These are phyloP conservation scores for Rhynchotus rufescens DNA, from an alignment of 2,797 vertebrate genomes.

Conservation along the genomic window DNA sequence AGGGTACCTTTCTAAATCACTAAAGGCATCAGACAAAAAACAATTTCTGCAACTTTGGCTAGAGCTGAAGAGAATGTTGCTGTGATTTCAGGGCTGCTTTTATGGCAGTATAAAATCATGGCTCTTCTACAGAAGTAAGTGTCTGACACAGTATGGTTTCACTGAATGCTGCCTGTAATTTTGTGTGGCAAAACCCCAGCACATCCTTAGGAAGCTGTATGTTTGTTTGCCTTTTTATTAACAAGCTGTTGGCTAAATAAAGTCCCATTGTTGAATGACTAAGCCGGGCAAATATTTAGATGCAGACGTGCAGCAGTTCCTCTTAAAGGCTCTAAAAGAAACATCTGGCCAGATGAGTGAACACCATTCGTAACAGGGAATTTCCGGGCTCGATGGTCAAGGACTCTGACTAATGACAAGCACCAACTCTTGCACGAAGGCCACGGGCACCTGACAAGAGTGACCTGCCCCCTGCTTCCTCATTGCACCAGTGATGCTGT, in stretches of 20 bases:
- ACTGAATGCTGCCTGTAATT: slow-evolving; percentile 26
- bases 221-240: slow-evolving; percentile 58
- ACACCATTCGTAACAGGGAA: background rate
- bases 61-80: background rate
- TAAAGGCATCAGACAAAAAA: background rate
- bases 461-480: background rate
- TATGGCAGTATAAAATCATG: slow-evolving; percentile 9
- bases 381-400: slow-evolving; percentile 45
- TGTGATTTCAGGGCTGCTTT: slow-evolving; percentile 24
- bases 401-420: slow-evolving; percentile 42
- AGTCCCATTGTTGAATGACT: slow-evolving; percentile 47
- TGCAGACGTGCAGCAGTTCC: background rate
- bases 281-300: slow-evolving; percentile 50
- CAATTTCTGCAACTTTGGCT: background rate
- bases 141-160: slow-evolving; percentile 26
- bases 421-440: slow-evolving; percentile 35
- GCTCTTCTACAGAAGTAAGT: background rate
- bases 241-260: slow-evolving; percentile 63
- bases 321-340: slow-evolving; percentile 24
- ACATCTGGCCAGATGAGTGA: slow-evolving; percentile 38
- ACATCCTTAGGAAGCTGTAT: slow-evolving; percentile 6
- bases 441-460: slow-evolving; percentile 21
- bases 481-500: background rate
- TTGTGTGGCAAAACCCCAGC: slow-evolving; percentile 53
- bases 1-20: background rate